These are phyloP conservation scores for Gallinago jamesoni DNA, from an alignment of 2,113 vertebrate genomes.

Conservation along the genomic window DNA sequence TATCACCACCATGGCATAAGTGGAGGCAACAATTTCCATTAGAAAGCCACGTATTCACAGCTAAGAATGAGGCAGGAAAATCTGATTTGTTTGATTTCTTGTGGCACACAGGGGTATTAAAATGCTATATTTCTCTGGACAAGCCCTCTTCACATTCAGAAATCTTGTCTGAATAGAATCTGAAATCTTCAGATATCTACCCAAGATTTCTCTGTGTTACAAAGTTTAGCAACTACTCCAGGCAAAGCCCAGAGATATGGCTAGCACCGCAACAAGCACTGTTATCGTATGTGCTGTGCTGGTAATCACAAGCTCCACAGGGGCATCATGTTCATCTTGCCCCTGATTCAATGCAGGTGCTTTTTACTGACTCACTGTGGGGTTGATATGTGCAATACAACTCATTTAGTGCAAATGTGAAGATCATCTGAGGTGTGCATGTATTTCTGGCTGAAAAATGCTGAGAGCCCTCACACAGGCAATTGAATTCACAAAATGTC, in stretches of 20 bases:
- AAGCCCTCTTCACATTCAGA: background rate
- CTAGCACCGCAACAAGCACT: background rate
- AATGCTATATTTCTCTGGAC: rapidly evolving
- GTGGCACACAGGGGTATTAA: background rate
- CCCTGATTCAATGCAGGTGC: background rate
- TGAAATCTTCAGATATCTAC: background rate
- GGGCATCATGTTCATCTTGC: rapidly evolving
- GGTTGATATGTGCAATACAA: background rate
- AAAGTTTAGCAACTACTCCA: background rate
- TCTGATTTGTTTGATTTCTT: background rate
- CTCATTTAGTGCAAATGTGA: background rate
- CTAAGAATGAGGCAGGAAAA: background rate
- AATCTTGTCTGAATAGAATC: background rate
- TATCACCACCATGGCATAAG: rapidly evolving
- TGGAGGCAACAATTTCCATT: background rate
- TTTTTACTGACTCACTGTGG: background rate
- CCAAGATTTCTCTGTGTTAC: background rate
- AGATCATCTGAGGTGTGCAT: too few relatives aligned
- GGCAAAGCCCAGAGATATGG: background rate
- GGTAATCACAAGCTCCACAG: background rate
- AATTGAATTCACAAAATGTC: background rate
- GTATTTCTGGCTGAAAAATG: rapidly evolving
- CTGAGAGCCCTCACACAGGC: background rate
- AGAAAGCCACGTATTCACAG: background rate
- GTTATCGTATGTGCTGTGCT: rapidly evolving